phyloP scores from a whole-genome alignment of 2,888 invertebrate genomes.

The Eupithecia vulgata region DNA sequence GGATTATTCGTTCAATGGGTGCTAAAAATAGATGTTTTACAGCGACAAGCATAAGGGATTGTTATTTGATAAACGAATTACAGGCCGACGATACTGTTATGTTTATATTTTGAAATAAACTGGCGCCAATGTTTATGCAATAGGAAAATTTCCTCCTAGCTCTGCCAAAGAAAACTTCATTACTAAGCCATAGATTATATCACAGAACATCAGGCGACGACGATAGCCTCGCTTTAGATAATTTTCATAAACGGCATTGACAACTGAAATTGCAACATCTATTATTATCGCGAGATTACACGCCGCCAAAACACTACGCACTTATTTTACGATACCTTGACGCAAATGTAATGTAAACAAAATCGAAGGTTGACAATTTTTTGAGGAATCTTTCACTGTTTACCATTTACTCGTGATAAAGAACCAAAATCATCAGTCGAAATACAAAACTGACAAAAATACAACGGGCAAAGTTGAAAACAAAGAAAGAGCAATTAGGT shows the following conservation, averaged over 20 bases:
- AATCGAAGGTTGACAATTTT: conserved; percentile 7
- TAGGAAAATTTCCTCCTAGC: conserved; percentile 25
- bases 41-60: neutral
- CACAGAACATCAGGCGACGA: conserved; percentile 1
- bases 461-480: neutral
- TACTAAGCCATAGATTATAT: neutral
- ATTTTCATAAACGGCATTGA: conserved; percentile 24
- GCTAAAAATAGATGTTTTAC: too few relatives aligned
- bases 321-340: conserved; percentile 12
- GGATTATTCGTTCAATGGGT: neutral
- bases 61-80: neutral
- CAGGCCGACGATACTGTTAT: neutral
- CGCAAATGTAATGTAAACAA: conserved; percentile 10
- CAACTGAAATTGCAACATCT: conserved; percentile 13
- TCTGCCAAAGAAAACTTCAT: conserved; percentile 21
- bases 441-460: neutral
- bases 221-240: conserved; percentile 15
- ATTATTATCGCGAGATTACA: conserved; percentile 24
- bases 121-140: conserved; percentile 10
- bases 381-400: neutral
- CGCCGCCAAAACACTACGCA: conserved; percentile 22
- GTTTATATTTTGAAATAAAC: conserved; percentile 4
- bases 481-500: neutral
- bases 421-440: neutral
- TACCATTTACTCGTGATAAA: neutral